These are phyloP conservation scores for Microcebus griseorufus DNA, from an alignment of 2,113 vertebrate genomes.

Conservation along the genomic window DNA sequence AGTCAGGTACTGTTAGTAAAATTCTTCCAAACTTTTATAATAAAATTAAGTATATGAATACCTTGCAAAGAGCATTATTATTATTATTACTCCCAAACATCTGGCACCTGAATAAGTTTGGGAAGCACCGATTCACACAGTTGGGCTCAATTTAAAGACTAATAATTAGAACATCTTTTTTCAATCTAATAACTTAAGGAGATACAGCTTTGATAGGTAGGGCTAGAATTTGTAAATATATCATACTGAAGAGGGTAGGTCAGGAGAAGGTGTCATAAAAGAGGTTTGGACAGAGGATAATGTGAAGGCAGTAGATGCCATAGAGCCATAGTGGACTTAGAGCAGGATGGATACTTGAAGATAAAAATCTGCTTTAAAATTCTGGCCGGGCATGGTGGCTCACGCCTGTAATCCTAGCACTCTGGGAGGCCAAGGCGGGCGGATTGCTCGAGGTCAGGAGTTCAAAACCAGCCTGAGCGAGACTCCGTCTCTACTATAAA, in stretches of 20 bases:
- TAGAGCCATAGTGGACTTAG: background rate
- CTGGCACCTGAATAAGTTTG: background rate
- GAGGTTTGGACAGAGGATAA: background rate
- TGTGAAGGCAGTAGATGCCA: background rate
- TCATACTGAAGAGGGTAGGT: background rate
- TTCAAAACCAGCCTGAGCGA: too few species aligned
- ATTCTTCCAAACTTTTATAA: conserved; percentile 3
- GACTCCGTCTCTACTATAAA: too few species aligned
- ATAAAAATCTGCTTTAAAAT: background rate
- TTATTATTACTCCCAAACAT: background rate
- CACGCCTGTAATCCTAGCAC: too few species aligned
- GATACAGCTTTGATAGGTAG: background rate
- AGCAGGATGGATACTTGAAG: background rate
- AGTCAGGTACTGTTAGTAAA: conserved; percentile 33
- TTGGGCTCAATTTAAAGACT: background rate
- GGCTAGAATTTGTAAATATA: background rate
- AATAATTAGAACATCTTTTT: background rate
- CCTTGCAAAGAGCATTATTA: conserved; percentile 1
- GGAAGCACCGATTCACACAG: background rate
- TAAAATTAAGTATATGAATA: background rate
- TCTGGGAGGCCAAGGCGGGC: too few species aligned
- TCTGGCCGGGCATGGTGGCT: too few species aligned
- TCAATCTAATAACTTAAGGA: background rate
- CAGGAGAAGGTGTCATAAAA: background rate
- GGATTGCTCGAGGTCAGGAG: too few species aligned